Evolutionary conservation across 2,797 vertebrate genomes (phyloP).

Genomic region (Triplophysa yarkandensis): DNA sequence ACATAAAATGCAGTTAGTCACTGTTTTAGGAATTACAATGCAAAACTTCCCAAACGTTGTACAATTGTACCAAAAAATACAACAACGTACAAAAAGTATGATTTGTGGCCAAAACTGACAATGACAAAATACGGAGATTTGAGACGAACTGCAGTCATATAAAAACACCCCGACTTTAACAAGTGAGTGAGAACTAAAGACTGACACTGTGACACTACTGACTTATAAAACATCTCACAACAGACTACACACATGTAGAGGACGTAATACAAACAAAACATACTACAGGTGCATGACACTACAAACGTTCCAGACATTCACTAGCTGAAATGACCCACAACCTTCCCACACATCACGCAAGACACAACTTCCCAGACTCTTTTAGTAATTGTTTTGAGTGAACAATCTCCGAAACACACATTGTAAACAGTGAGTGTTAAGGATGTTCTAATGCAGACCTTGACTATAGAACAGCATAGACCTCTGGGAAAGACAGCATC

Average conservation of each 20-base stretch:
- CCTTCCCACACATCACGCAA: background rate
- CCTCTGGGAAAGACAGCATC: background rate
- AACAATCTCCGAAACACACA: constrained; percentile 9
- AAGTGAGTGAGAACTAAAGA: background rate
- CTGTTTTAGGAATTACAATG: background rate
- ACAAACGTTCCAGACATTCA: background rate
- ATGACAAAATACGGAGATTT: too few relatives aligned
- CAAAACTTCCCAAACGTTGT: background rate
- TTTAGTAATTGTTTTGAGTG: constrained; percentile 21
- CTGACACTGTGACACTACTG: background rate
- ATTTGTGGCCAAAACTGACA: too few relatives aligned
- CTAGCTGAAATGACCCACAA: background rate
- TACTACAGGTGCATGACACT: background rate
- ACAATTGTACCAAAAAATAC: too few relatives aligned
- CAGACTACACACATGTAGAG: constrained; percentile 23
- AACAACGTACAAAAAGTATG: too few relatives aligned
- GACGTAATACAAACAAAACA: background rate
- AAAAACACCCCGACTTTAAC: background rate
- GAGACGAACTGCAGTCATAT: too few relatives aligned
- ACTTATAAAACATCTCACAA: background rate
- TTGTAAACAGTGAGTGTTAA: background rate
- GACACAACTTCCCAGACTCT: constrained; percentile 22
- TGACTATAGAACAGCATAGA: constrained; percentile 45
- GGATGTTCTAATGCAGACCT: constrained; percentile 39
- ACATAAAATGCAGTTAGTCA: background rate